These are phyloP conservation scores for Leguminivora glycinivorella DNA, from an alignment of 1,140 invertebrate species.

Conservation along the genomic window DNA sequence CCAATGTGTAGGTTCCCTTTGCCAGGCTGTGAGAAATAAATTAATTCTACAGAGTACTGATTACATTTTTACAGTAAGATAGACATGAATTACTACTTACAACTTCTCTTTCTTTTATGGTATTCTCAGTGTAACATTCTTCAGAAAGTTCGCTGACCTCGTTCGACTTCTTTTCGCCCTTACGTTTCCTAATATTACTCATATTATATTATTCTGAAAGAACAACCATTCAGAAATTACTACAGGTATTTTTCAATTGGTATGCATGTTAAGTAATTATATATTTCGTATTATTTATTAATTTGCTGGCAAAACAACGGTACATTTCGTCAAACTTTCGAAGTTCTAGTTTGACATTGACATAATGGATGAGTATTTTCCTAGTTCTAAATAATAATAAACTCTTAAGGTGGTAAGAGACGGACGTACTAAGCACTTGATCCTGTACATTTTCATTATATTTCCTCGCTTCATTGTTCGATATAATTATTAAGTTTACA, in stretches of 20 bases:
- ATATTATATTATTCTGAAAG: conserved; percentile 37
- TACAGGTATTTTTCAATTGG: background rate
- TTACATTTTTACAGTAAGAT: background rate
- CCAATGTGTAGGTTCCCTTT: background rate
- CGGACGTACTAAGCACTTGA: too few species aligned
- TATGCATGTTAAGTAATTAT: background rate
- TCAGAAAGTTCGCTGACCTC: conserved; percentile 56
- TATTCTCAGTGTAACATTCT: conserved; percentile 42
- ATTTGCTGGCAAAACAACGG: conserved; percentile 21
- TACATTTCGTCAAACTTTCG: conserved; percentile 18
- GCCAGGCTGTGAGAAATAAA: background rate
- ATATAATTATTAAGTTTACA: too few species aligned
- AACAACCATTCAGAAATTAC: background rate
- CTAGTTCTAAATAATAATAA: too few species aligned
- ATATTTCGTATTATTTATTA: background rate
- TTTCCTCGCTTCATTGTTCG: too few species aligned
- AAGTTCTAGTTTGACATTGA: conserved; percentile 8
- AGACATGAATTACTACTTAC: conserved; percentile 40
- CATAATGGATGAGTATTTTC: background rate
- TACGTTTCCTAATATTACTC: conserved; percentile 44
- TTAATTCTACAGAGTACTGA: background rate
- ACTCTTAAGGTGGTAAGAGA: too few species aligned
- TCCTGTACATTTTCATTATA: too few species aligned
- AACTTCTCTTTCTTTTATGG: conserved; percentile 42
- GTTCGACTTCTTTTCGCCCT: conserved; percentile 47